A percentile compares a stretch with the other conserved stretches of the same genome.
phyloP scores from a whole-genome alignment of 2,113 vertebrate genomes.

The Equus quagga region DNA sequence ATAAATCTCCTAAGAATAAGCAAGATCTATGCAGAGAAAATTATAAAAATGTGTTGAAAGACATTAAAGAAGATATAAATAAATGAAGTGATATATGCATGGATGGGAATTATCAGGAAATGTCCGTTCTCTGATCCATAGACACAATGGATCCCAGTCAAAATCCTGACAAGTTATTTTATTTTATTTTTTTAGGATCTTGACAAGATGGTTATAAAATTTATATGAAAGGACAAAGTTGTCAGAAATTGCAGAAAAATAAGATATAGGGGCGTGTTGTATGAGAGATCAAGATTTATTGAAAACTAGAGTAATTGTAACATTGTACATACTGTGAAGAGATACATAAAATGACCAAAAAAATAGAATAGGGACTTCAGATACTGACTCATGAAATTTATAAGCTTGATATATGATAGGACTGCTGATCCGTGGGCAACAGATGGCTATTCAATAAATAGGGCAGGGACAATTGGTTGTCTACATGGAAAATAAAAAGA shows the following conservation, averaged over 20 bases:
- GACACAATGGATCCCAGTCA: neutral
- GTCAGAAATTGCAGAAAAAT: neutral
- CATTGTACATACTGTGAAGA: neutral
- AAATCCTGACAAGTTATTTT: neutral
- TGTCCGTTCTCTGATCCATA: neutral
- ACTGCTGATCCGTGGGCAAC: neutral
- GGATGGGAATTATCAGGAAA: neutral
- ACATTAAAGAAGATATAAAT: conserved; percentile 23
- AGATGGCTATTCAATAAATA: accelerated
- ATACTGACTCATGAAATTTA: neutral
- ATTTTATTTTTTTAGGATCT: neutral
- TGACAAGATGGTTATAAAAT: conserved; percentile 29
- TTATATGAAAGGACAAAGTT: neutral
- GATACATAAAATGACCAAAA: neutral
- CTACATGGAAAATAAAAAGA: neutral
- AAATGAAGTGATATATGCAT: neutral
- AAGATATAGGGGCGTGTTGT: neutral
- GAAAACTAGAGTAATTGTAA: neutral
- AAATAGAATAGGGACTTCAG: neutral
- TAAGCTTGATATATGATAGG: neutral
- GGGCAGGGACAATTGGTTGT: accelerated
- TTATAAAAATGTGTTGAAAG: conserved; percentile 19
- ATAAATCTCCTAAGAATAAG: neutral
- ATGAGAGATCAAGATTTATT: neutral
- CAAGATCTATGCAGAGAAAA: neutral